Conservation (phyloP, 2,888 invertebrate genomes). For the Eristalis tenax region DNA sequence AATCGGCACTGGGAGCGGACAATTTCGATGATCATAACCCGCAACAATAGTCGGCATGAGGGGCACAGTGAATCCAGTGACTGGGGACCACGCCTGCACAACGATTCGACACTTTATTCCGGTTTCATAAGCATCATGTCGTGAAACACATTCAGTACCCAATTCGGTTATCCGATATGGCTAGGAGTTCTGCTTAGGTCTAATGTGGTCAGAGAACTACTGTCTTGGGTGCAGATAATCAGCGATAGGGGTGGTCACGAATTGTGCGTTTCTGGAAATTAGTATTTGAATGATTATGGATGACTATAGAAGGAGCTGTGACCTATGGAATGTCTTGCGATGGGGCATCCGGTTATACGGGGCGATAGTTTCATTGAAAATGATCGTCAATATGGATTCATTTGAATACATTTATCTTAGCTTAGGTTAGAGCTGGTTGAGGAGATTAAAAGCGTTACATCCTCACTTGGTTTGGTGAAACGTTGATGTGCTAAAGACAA, state of each 20-base stretch:
- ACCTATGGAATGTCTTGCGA: background rate
- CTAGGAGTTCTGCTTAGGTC: conserved; percentile 27
- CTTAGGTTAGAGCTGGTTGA: background rate
- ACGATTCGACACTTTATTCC: conserved; percentile 66
- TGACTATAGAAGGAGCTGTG: background rate
- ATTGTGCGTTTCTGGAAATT: conserved; percentile 15
- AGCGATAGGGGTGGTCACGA: conserved; percentile 19
- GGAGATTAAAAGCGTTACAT: no score
- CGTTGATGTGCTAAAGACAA: no score
- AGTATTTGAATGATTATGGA: conserved; percentile 2
- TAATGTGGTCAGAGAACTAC: conserved; percentile 51
- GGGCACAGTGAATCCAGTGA: background rate
- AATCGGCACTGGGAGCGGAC: conserved; percentile 71
- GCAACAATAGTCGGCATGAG: conserved; percentile 49
- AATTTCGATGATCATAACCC: conserved; percentile 69
- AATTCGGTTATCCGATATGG: conserved; percentile 68
- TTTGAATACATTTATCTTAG: background rate
- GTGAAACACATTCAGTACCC: conserved; percentile 67
- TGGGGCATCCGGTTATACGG: background rate
- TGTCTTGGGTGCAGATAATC: conserved; percentile 40
- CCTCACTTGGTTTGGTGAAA: no score
- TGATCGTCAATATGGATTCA: background rate
- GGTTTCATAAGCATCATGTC: conserved; percentile 64
- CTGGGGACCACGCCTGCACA: conserved; percentile 60
- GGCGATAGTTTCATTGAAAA: background rate